Conservation (phyloP, 1,140 invertebrate genomes). For the Goniozus legneri region DNA sequence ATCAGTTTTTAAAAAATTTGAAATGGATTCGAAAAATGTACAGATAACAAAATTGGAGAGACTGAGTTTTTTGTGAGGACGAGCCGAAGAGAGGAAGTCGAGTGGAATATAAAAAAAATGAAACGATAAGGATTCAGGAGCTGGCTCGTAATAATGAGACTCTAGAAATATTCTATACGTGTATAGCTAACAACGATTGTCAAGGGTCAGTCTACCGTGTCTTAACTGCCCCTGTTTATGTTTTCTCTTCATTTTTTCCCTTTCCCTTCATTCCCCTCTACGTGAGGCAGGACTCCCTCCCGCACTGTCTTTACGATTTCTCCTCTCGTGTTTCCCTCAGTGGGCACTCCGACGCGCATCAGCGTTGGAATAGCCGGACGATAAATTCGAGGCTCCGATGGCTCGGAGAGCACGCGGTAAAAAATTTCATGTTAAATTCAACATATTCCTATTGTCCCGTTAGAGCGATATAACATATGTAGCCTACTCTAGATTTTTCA, state of each 20-base stretch:
- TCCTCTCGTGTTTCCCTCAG: background rate
- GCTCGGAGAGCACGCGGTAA: too few species aligned
- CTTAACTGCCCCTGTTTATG: constrained; percentile 48
- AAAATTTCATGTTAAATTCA: too few species aligned
- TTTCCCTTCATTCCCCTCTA: constrained; percentile 14
- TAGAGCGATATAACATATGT: too few species aligned
- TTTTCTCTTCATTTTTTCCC: constrained; percentile 43
- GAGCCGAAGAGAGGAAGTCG: constrained; percentile 22
- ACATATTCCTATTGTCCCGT: too few species aligned
- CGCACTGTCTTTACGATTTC: constrained; percentile 1
- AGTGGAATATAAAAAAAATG: constrained; percentile 14
- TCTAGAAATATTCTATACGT: too few species aligned
- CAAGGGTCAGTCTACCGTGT: constrained; percentile 49
- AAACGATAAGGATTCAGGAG: constrained; percentile 35
- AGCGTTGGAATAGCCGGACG: constrained; percentile 36
- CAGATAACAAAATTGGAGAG: constrained; percentile 40
- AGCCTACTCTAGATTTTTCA: too few species aligned
- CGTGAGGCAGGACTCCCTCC: constrained; percentile 4
- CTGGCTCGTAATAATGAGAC: constrained; percentile 48
- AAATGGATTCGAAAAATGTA: too few species aligned
- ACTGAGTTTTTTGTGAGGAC: constrained; percentile 44
- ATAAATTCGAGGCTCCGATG: constrained; percentile 53
- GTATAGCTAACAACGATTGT: constrained; percentile 49
- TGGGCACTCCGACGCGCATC: constrained; percentile 16
- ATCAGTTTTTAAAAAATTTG: too few species aligned